phyloP scores from a whole-genome alignment of 2,888 invertebrate species.

The Caenorhabditis zanzibari region DNA sequence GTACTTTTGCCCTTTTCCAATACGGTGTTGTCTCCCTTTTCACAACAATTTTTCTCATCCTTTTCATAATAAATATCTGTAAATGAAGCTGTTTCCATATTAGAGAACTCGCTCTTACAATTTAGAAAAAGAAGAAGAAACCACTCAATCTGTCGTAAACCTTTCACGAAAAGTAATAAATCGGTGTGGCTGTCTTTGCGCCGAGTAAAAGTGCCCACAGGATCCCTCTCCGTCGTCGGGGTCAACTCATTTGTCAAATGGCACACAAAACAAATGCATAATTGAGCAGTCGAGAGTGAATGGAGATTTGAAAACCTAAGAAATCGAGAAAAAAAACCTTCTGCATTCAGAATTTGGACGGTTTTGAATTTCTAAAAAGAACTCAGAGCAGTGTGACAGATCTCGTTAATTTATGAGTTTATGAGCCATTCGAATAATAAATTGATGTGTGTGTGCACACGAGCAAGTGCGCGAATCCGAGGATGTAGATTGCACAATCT shows the following conservation, averaged over 20 bases:
- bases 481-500: slow-evolving; percentile 62
- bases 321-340: background rate
- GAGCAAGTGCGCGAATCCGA: slow-evolving; percentile 27
- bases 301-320: background rate
- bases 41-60: slow-evolving; percentile 1
- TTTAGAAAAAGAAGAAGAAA: background rate
- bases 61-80: background rate
- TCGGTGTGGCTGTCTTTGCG: slow-evolving; percentile 34
- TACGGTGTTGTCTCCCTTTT: slow-evolving; percentile 36
- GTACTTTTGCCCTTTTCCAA: slow-evolving; percentile 30
- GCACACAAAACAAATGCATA: slow-evolving; percentile 62
- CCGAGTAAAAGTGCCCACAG: slow-evolving; percentile 21
- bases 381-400: background rate
- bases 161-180: slow-evolving; percentile 48
- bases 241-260: slow-evolving; percentile 62
- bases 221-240: slow-evolving; percentile 15
- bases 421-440: slow-evolving; percentile 54
- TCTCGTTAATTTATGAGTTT: slow-evolving; percentile 51
- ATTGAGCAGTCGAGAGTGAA: slow-evolving; percentile 37
- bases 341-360: slow-evolving; percentile 3
- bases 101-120: background rate
- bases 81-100: slow-evolving; percentile 9
- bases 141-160: slow-evolving; percentile 26
- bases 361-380: slow-evolving; percentile 33
- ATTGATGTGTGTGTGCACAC: slow-evolving; percentile 34